Evolutionary conservation across 1,140 invertebrate species (phyloP).

Genomic region (Zaprionus camerounensis): DNA sequence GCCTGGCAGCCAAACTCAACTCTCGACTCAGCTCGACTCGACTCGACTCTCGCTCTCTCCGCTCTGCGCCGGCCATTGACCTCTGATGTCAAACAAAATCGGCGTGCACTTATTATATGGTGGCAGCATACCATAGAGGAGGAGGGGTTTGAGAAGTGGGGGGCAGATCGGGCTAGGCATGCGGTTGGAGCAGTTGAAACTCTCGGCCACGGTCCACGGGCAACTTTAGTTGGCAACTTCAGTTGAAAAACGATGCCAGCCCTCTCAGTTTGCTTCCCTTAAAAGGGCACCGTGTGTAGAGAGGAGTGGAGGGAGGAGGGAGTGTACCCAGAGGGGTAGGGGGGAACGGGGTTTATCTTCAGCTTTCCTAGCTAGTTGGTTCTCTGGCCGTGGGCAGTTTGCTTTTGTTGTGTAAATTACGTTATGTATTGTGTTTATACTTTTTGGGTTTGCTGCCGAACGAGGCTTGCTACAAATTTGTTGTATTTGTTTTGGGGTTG

Average conservation of each 20-base stretch:
- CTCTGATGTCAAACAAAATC: constrained; percentile 82
- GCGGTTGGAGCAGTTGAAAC: constrained; percentile 23
- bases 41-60: constrained; percentile 14
- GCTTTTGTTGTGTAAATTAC: constrained; percentile 80
- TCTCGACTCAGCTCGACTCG: neutral
- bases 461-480: constrained; percentile 37
- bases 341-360: neutral
- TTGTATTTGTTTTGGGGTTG: constrained; percentile 36
- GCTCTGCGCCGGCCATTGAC: constrained; percentile 67
- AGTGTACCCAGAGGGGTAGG: neutral
- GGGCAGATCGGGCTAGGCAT: neutral
- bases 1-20: constrained; percentile 5
- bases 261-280: constrained; percentile 1
- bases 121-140: constrained; percentile 3
- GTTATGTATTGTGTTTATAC: constrained; percentile 61
- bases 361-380: constrained; percentile 39
- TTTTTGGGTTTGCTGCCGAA: neutral
- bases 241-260: constrained; percentile 38
- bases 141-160: neutral
- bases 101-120: constrained; percentile 73
- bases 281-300: neutral
- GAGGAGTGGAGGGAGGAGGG: neutral
- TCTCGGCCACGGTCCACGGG: constrained; percentile 69
- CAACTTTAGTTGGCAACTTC: constrained; percentile 44
- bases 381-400: constrained; percentile 65